These are phyloP conservation scores for Agelas oroides DNA, from an alignment of 37 sponge, comb jelly and placozoan genomes.

Conservation along the genomic window DNA sequence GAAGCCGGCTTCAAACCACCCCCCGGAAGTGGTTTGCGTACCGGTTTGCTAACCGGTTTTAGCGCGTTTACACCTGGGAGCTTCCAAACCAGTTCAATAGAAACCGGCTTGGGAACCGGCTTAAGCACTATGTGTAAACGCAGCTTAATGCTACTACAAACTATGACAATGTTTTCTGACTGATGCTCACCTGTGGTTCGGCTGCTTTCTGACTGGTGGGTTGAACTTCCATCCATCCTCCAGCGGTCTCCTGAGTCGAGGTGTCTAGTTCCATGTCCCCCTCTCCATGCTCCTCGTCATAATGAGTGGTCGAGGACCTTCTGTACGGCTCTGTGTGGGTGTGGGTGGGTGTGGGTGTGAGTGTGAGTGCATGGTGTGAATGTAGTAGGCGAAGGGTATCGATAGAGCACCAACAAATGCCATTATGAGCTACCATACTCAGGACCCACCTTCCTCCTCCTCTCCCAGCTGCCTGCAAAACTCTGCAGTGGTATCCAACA, in stretches of 20 bases:
- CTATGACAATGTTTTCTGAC: background rate
- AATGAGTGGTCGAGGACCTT: slow-evolving; percentile 28
- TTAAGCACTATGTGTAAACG: no score
- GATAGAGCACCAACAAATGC: no score
- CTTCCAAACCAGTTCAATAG: no score
- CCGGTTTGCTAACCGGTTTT: no score
- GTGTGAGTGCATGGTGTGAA: no score
- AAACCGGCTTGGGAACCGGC: no score
- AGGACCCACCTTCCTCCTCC: slow-evolving; percentile 25
- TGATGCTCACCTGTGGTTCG: slow-evolving; percentile 15
- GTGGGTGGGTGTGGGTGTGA: slow-evolving; percentile 28
- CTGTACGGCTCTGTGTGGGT: slow-evolving; percentile 26
- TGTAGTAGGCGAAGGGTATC: no score
- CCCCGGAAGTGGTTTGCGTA: no score
- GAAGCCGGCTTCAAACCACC: no score
- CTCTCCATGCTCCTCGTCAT: slow-evolving; percentile 34
- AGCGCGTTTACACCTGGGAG: no score
- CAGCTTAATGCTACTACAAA: background rate
- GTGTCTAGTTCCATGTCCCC: slow-evolving; percentile 7
- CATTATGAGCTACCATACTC: no score
- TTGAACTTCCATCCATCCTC: slow-evolving; percentile 68
- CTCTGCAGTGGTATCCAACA: slow-evolving; percentile 84
- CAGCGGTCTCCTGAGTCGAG: background rate
- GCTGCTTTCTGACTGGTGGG: background rate
- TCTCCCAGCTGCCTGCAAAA: slow-evolving; percentile 79